These are phyloP conservation scores for Trachymyrmex septentrionalis DNA, from an alignment of 1,140 invertebrate genomes.

Conservation along the genomic window DNA sequence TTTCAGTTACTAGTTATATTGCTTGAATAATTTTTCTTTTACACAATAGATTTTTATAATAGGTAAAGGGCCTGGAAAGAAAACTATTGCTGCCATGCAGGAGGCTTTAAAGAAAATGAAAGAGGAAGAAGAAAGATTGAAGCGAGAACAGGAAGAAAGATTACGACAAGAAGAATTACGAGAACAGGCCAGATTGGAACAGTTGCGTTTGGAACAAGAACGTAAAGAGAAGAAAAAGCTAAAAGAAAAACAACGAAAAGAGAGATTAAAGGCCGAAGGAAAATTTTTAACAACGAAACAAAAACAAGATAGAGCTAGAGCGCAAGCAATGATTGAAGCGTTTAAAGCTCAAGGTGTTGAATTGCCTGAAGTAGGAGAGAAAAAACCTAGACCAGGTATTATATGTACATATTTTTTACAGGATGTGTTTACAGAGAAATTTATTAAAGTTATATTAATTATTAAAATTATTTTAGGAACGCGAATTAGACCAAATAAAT, in stretches of 20 bases:
- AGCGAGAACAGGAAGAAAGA: constrained; percentile 94
- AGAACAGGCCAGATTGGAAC: constrained; percentile 91
- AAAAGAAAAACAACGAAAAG: constrained; percentile 97
- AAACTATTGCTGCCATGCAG: constrained; percentile 95
- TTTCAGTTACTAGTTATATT: constrained; percentile 37
- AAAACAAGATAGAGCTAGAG: constrained; percentile 94
- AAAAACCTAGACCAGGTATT: constrained; percentile 89
- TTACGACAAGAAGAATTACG: constrained; percentile 91
- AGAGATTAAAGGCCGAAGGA: constrained; percentile 97
- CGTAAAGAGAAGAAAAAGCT: constrained; percentile 96
- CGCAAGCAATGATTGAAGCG: constrained; percentile 95
- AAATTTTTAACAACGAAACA: constrained; percentile 97
- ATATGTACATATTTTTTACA: background rate
- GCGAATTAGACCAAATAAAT: constrained; percentile 91
- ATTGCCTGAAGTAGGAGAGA: constrained; percentile 90
- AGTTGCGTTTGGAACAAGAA: constrained; percentile 93
- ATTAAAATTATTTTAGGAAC: constrained; percentile 85
- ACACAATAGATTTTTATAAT: constrained; percentile 62
- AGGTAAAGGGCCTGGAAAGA: constrained; percentile 91
- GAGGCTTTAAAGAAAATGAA: constrained; percentile 93
- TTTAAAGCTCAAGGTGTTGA: constrained; percentile 94
- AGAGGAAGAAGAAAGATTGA: constrained; percentile 94
- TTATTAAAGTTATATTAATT: constrained; percentile 3
- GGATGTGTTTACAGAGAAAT: background rate
- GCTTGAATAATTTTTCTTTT: constrained; percentile 21